Base-by-base conservation (phyloP, 2,113 vertebrate genomes). In the Caranx melampygus region DNA sequence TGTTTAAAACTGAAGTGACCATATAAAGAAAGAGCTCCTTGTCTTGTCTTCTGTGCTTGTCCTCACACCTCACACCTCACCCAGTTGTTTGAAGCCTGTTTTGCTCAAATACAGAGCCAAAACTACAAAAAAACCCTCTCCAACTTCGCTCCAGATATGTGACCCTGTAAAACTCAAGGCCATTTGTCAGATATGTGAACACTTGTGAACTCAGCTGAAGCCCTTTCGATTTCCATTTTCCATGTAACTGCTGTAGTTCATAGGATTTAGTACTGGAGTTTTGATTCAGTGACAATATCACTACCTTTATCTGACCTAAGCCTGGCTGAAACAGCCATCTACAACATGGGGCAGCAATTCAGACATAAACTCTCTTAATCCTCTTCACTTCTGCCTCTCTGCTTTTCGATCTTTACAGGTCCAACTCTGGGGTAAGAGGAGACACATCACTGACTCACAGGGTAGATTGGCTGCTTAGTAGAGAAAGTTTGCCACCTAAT, bases 401-500 rank as follows among this genome's bases (percentile, higher is more conserved):
- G 58, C 45, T 82, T 78, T 75, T 57, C 3, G 3, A 64, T 37
- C 57, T 35, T 65, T 45, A 6, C 6, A 13, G 54, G 61, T 42
- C 76, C 49, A 58, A 42, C 75, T 54, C n/a, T 54, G 79, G 51
- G 37, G 67, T 54, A 59, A 47, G 33, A 74, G 11, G 54, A 73
- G 59, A 66, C 55, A 14, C 57, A 47, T 76, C 37, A 66, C n/a
- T 68, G 44, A 49, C 54, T 21, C 10, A 14, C 18, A 45, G 12
- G 16, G 44, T 52, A 60, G 60, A 68, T 14, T 37, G 37, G 49
- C 61, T 70, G 65, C 60, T 85, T 18, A 44, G 26, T 78, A 78
- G 89, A 77, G 87, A 86, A 82, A 91, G 84, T 74, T 83, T 91
- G 87, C 93, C 94, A 89, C 82, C 93, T 91, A 84, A 64, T 93